Evolutionary conservation across 2,797 vertebrate genomes (phyloP), one percentile per base, ranked within the genome.

Genomic region (Schizopygopsis malacanthus): DNA sequence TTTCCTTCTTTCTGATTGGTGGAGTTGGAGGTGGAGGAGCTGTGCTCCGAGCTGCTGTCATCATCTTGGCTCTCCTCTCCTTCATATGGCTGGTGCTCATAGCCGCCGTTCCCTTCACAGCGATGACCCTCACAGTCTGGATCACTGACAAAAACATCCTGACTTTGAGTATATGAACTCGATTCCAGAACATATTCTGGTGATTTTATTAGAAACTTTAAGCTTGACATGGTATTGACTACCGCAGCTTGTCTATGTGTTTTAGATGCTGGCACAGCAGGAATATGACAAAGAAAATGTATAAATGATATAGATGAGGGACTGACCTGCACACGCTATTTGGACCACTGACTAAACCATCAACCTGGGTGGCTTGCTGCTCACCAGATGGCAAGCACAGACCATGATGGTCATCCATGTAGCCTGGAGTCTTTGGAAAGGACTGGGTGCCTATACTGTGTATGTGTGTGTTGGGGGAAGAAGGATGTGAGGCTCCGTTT

Each of bases 1-100:
- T 99, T 99, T 93, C 98, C 98, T 93, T 99, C 98, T 89, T 98
- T 99, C 95, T 99, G 98, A 91, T 97, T 99, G 91, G 98, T 99
- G 92, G 98, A 99, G 28, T 98, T 99, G 87, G 98, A 99, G 86
- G 98, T 99, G 93, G 97, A 98, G 72, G 98, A 99, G 93, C 98
- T 99, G 84, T 99, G 98, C 91, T 99, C 98, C 0, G 98, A 99
- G 93, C 98, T 99, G 94, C 98, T 99, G 90, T 99, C 98, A 90
- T 99, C 98, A 1, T 99, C 98, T 28, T 95, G 98, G 87, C 97
- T 99, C 91, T 99, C 98, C 79, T 98, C 98, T 22, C 97, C 97
- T 4, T 99, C 98, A 6, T 98, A 99, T 6, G 96, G 95, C 91
- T 96, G 98, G 16, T 98, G 97, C 89, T 98, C 97, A 0, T 97